Evolutionary conservation across 2,888 invertebrate species (phyloP), one percentile per base, ranked within the genome.

Genomic region (Trachelus iudaicus): DNA sequence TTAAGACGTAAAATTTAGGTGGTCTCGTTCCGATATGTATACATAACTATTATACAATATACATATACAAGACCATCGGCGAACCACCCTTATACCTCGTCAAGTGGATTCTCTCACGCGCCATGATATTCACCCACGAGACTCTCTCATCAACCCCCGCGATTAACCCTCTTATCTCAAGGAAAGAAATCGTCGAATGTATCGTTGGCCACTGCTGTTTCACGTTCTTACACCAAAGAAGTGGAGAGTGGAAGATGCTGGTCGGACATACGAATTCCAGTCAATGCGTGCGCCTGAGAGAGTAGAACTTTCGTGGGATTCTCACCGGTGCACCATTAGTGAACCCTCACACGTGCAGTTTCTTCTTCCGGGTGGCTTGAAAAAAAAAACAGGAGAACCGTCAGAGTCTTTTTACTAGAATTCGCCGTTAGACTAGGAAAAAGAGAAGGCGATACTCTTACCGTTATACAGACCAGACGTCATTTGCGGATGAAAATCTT

Each of bases 291-390:
- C 80, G 81, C 81, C 83, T 83, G 84, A 83, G 82, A 69, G 80
- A 73, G 33, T 30, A 34, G 31, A 83, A 40, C 80, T 83, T 85
- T 82, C 83, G 83, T 84, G 83, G 81, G 82, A 85, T 82, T 81
- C 79, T 75, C 81, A 76, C 81, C 80, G 84, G 81, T 85, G 85
- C 81, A 87, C 87, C 87, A 84, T 87, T 87, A 88, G 82, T 1
- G 81, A 80, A 80, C 77, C 77, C 82, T 75, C 79, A 81, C 78
- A 79, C 80, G 85, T 80, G 73, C 78, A 83, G 79, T 77, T 80
- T 78, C 80, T 80, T 82, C 80, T 82, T 80, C 76, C 56, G 77
- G 78, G 75, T 81, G 80, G 80, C 75, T 73, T 76, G 12, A 74
- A 77, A 79, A 79, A n/a, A 6, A 56, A 56, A 56, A 23, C n/a